A percentile compares a stretch with the other conserved stretches of the same genome.
Conservation (phyloP, 2,888 invertebrate genomes). For the Meteorus colon region DNA sequence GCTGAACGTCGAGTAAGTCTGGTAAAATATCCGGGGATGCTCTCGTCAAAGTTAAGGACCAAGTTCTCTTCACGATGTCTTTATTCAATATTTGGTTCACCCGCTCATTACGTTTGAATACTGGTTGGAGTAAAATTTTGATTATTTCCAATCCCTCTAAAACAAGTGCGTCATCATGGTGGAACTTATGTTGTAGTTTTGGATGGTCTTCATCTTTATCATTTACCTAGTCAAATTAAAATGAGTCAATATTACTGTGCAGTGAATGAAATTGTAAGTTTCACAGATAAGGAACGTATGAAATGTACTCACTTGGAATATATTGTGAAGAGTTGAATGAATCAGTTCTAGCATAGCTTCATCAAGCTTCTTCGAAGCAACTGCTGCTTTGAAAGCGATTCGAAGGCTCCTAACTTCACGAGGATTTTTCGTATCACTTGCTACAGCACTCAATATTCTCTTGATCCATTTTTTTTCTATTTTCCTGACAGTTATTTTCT, state of each 20-base stretch:
- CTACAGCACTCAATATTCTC: constrained; percentile 52
- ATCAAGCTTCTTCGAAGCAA: constrained; percentile 51
- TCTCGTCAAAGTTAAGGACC: constrained; percentile 55
- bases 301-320: constrained; percentile 54
- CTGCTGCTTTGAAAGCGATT: constrained; percentile 57
- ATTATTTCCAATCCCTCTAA: constrained; percentile 58
- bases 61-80: constrained; percentile 54
- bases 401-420: constrained; percentile 58
- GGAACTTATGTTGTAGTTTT: background rate
- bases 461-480: constrained; percentile 57
- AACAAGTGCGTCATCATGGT: constrained; percentile 46
- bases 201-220: constrained; percentile 14
- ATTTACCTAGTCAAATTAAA: background rate
- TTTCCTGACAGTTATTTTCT: constrained; percentile 56
- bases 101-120: constrained; percentile 44
- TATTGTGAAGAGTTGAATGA: constrained; percentile 51
- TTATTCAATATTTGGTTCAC: constrained; percentile 54
- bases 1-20: constrained; percentile 53
- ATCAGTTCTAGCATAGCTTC: constrained; percentile 52
- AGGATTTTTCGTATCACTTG: constrained; percentile 49
- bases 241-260: constrained; percentile 40
- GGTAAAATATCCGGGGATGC: constrained; percentile 55
- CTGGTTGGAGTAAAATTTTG: constrained; percentile 51
- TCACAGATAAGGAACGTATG: constrained; percentile 11
- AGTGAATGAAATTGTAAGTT: no score